Evolutionary conservation across 2,888 invertebrate species (phyloP), one percentile per base, ranked within the genome.

Genomic region (Melinopterus prodromus): DNA sequence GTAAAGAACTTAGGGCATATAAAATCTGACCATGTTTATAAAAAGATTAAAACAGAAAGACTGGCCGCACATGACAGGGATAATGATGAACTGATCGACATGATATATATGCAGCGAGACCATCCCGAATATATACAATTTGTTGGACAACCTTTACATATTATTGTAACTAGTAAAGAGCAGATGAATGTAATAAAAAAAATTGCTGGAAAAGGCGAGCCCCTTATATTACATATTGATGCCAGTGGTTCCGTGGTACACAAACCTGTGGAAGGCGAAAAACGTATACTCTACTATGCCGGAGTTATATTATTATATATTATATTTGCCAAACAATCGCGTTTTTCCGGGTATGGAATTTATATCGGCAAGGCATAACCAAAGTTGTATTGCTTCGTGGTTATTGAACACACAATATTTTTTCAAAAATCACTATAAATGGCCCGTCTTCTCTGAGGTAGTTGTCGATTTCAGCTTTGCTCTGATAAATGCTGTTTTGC

Each of bases 381-480:
- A 69, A 14, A n/a, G 70, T 14, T 70, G 70, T 12, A 16, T 77
- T 16, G n/a, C 70, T n/a, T 35, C 70, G 37, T 70, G 77, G 35
- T 37, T 77, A 37, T 26, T 77, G 16, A 70, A 77, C 14, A 26
- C 70, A 26, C 70, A 16, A 70, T 14, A 77, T 70, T 9, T n/a
- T n/a, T n/a, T n/a, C n/a, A n/a, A n/a, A n/a, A n/a, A n/a, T n/a
- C n/a, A 70, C n/a, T 77, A 26, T n/a, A 35, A n/a, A 16, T 72
- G 72, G 72, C 72, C 72, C 35, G 16, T 35, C n/a, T 76, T 76
- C 38, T 12, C 26, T 16, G 16, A 36, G 16, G 74, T 72, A 7
- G 69, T 53, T 15, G 53, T 74, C 16, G 78, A 78, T 78, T 78
- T 78, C 16, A 78, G 78, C 38, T 78, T 78, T 16, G 37, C 78